Evolutionary conservation across 2,888 invertebrate species (phyloP), one percentile per base, ranked within the genome.

Genomic region (Adineta ricciae): DNA sequence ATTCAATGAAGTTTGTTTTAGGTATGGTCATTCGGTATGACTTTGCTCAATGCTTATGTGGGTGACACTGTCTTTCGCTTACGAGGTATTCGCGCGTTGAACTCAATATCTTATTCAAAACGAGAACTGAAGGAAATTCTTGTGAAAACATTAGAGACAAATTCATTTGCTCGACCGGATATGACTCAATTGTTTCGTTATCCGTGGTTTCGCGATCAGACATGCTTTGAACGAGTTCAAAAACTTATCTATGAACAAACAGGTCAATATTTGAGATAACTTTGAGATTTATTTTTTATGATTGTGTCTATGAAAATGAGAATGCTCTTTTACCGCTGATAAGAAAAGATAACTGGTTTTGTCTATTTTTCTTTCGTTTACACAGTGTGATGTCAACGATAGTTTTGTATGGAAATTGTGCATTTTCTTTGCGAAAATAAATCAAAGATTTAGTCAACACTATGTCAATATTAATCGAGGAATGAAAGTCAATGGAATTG

Each of bases 1-100:
- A 50, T 9, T 16, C 19, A 16, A 16, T 19, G 19, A 50, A 24
- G 41, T 24, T 19, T 41, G 19, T 78, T n/a, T 78, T 78, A 78
- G 73, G 73, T 78, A 38, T 78, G 73, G 73, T 78, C 73, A 78
- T 78, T 78, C 24, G 73, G 73, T 24, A 78, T 78, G 73, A 78
- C 73, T 36, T 36, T 78, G 3, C 41, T 78, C 4, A 78, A 78
- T 78, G 73, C 73, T 21, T 78, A 41, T 78, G 73, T 78, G 0
- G 73, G 73, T 24, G 73, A 78, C 11, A 78, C 24, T 38, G 21
- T 78, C 9, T 78, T 78, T 41, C 73, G 73, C 41, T 36, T 78
- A 78, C 73, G 73, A 21, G 73, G 38, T 24, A 78, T 78, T 41
- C 73, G 73, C 41, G 36, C 73, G 24, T 41, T 78, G 9, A 78